Percentiles rank a stretch among this genome's conserved stretches.
Evolutionary conservation across 2,113 vertebrate genomes (phyloP).

Genomic region (Cyprinodon tularosa): DNA sequence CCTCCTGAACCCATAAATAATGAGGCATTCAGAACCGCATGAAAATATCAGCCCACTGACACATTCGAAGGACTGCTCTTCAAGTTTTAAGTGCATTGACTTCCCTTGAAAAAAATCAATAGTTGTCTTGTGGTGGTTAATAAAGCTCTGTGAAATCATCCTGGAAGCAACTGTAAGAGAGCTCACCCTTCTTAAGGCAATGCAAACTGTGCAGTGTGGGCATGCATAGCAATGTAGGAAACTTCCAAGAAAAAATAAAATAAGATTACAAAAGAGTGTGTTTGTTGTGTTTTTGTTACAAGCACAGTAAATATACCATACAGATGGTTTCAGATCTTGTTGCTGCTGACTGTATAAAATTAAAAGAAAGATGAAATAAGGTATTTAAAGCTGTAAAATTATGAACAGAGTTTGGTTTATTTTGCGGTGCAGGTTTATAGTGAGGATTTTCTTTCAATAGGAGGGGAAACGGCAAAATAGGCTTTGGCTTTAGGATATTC

Average conservation of each 20-base stretch:
- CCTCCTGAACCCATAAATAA: not conserved
- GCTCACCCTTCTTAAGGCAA: slow-evolving; percentile 8
- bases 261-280: too few relatives aligned
- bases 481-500: not conserved
- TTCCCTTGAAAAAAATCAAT: slow-evolving; percentile 45
- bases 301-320: not conserved
- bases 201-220: slow-evolving; percentile 30
- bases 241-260: too few relatives aligned
- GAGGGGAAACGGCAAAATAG: not conserved
- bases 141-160: slow-evolving; percentile 48
- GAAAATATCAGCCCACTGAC: not conserved
- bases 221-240: slow-evolving; percentile 6
- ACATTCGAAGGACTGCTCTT: slow-evolving; percentile 5
- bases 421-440: not conserved
- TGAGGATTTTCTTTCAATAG: not conserved
- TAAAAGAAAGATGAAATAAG: not conserved
- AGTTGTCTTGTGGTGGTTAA: slow-evolving; percentile 44
- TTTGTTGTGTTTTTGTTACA: not conserved
- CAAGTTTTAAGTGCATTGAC: slow-evolving; percentile 13
- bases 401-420: not conserved
- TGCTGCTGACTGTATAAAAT: not conserved
- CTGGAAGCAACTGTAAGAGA: slow-evolving; percentile 45
- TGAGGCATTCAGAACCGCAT: not conserved
- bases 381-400: not conserved
- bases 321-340: not conserved